These are phyloP conservation scores for Ictalurus furcatus DNA, from an alignment of 2,113 vertebrate genomes.

Conservation along the genomic window DNA sequence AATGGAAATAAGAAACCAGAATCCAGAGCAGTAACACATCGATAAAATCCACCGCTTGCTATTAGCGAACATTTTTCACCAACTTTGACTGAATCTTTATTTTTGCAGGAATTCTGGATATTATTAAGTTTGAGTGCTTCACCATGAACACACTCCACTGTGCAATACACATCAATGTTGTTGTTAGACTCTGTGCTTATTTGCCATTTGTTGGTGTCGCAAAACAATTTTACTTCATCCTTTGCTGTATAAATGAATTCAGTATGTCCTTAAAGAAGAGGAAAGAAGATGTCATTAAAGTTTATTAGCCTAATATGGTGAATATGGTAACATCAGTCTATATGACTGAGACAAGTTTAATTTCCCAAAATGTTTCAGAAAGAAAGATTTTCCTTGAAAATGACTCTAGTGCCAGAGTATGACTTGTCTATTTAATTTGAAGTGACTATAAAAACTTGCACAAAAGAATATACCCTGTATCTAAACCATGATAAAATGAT, in stretches of 20 bases:
- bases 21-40: constrained; percentile 23
- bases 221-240: background rate
- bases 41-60: constrained; percentile 35
- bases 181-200: constrained; percentile 34
- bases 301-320: background rate
- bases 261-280: constrained; percentile 28
- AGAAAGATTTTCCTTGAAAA: background rate
- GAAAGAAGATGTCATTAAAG: background rate
- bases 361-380: background rate
- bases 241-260: constrained; percentile 25
- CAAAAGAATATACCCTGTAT: background rate
- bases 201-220: constrained; percentile 38
- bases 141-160: background rate
- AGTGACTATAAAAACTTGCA: background rate
- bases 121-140: background rate
- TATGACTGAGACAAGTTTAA: background rate
- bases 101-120: background rate
- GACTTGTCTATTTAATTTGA: background rate
- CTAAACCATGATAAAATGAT: background rate
- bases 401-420: background rate
- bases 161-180: background rate
- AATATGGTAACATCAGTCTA: background rate
- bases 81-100: background rate
- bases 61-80: background rate
- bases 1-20: constrained; percentile 39